Conservation (phyloP, 23 tunicate species). For the Corella eumyota region DNA sequence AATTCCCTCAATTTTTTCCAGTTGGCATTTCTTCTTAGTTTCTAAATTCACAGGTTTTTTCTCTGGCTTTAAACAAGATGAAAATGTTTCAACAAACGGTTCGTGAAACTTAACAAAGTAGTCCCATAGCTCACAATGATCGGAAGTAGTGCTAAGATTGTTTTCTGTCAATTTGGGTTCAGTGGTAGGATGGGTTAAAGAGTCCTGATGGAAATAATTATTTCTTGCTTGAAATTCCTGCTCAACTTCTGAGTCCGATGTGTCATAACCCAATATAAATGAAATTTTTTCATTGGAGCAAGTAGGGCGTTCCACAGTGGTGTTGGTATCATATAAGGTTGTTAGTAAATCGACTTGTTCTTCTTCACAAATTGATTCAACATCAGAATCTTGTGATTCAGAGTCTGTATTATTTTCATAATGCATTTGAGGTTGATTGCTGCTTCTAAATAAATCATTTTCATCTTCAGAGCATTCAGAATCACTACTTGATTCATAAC, state of each 20-base stretch:
- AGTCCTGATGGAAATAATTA: no score
- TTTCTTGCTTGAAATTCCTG: not conserved
- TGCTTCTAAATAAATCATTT: no score
- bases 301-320: constrained; percentile 30
- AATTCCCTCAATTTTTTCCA: not conserved
- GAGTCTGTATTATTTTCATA: not conserved
- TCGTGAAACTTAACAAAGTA: constrained; percentile 11
- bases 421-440: constrained; percentile 3
- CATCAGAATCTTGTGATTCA: not conserved
- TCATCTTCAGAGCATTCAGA: not conserved
- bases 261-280: constrained; percentile 22
- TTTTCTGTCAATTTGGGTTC: not conserved
- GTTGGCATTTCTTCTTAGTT: not conserved
- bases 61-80: not conserved
- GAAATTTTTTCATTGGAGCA: constrained; percentile 31
- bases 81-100: not conserved
- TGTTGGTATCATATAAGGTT: no score
- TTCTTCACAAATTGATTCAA: not conserved
- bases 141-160: not conserved
- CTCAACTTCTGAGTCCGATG: constrained; percentile 19
- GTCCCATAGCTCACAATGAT: constrained; percentile 12
- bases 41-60: not conserved
- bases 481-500: not conserved
- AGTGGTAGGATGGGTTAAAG: not conserved
- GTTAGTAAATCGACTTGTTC: no score